Base-by-base conservation (phyloP, 2,797 vertebrate genomes). In the Mormyrus hasselquistii region DNA sequence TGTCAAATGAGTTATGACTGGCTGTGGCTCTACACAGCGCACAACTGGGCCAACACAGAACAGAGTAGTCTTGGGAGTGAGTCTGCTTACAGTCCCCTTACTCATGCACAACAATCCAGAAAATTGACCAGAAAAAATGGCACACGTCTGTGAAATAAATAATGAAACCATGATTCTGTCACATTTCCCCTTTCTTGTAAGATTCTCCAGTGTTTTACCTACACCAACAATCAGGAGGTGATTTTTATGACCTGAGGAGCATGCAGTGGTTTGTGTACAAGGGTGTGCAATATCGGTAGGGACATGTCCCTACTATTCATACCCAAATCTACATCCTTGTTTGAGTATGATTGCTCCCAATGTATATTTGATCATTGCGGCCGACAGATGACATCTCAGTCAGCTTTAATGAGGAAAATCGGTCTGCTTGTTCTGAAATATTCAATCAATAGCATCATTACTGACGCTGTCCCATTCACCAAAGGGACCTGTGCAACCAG, bases 181-280 rank as follows among this genome's bases (percentile, higher is more conserved):
- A 6, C n/a, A 53, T 34, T 50, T 86, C 25, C 47, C 83, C 12
- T 86, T 86, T 55, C 49, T 52, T 2, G 9, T 38, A 53, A 16
- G 38, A n/a, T 29, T 53, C 22, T 86, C 49, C 84, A 86, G 84
- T 53, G 83, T 49, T 49, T 85, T 85, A 44, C 83, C 49, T 85
- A 14, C n/a, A 85, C 49, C 44, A 25, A 86, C 84, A 29, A 29
- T 25, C 50, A 53, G 5, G 50, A 53, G 2, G 50, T 38, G 49
- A 29, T 16, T 7, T 22, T 7, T 34, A 52, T 52, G 19, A 29
- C 50, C 50, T 86, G 49, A 53, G 49, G 47, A 50, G 55, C 12
- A 7, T 29, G 84, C 0, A 19, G 2, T 22, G 25, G n/a, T 86
- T 86, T 34, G 50, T 52, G 29, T 73, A 73, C 65, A 38, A 73